Evolutionary conservation across 2,113 vertebrate species (phyloP).

Genomic region (Daphoenositta chrysoptera): DNA sequence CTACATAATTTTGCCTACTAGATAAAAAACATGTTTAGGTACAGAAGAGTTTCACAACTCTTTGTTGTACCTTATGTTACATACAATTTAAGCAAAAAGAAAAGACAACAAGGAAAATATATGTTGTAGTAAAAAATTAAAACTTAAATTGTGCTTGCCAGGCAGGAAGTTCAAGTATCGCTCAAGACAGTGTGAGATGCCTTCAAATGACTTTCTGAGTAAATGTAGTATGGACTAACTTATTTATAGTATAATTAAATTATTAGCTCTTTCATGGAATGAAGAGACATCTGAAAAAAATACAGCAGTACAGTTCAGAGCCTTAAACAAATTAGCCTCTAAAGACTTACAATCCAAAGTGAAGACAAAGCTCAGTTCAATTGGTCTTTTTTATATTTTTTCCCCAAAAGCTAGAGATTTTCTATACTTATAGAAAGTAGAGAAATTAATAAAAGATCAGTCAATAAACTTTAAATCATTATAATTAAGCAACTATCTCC

Average conservation of each 20-base stretch:
- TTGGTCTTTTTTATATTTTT: background rate
- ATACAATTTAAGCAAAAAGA: background rate
- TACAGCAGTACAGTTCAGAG: background rate
- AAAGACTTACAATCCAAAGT: background rate
- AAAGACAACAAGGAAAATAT: background rate
- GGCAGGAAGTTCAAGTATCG: background rate
- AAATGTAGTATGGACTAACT: background rate
- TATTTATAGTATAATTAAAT: background rate
- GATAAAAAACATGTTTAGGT: background rate
- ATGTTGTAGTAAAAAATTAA: background rate
- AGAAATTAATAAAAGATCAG: conserved; percentile 45
- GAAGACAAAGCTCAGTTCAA: background rate
- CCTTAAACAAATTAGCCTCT: background rate
- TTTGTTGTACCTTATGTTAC: background rate
- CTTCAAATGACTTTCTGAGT: background rate
- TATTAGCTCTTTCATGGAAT: background rate
- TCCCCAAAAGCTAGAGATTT: background rate
- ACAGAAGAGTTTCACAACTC: background rate
- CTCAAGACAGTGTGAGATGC: background rate
- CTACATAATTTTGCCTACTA: background rate
- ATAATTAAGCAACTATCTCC: conserved; percentile 58
- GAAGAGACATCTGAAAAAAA: background rate
- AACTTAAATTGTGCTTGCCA: background rate
- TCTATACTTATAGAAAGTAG: background rate
- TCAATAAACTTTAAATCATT: conserved; percentile 34